Evolutionary conservation across 2,888 invertebrate species (phyloP).

Genomic region (Apamea anceps): DNA sequence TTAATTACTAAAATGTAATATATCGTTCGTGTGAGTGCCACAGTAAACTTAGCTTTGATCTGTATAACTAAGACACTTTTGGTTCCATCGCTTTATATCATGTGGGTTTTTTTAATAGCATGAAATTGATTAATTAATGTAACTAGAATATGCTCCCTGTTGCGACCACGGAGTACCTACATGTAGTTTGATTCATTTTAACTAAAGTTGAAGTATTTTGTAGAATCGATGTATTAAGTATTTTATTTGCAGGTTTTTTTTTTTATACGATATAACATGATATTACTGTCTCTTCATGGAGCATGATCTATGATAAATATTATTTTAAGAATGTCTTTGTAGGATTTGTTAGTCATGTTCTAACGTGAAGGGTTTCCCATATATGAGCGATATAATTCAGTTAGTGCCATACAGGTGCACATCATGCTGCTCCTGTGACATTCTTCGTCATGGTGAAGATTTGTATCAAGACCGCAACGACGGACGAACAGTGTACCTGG

Average conservation of each 20-base stretch:
- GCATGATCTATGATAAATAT: slow-evolving; percentile 57
- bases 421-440: neutral
- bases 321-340: slow-evolving; percentile 64
- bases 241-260: slow-evolving; percentile 48
- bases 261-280: slow-evolving; percentile 24
- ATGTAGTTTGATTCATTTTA: slow-evolving; percentile 46
- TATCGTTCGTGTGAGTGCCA: slow-evolving; percentile 65
- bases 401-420: neutral
- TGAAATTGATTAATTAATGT: slow-evolving; percentile 74
- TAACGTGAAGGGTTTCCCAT: slow-evolving; percentile 37
- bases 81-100: slow-evolving; percentile 85
- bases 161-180: slow-evolving; percentile 55
- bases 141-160: slow-evolving; percentile 76
- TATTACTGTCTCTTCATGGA: slow-evolving; percentile 49
- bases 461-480: neutral
- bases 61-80: slow-evolving; percentile 72
- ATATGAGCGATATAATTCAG: neutral
- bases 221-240: slow-evolving; percentile 50
- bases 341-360: slow-evolving; percentile 69
- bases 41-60: slow-evolving; percentile 73
- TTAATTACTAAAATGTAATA: slow-evolving; percentile 56
- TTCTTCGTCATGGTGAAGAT: neutral
- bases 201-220: slow-evolving; percentile 32
- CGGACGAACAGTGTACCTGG: neutral
- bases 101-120: slow-evolving; percentile 91